These are phyloP conservation scores for Hoplostethus atlanticus DNA, from an alignment of 2,797 vertebrate species.

Conservation along the genomic window DNA sequence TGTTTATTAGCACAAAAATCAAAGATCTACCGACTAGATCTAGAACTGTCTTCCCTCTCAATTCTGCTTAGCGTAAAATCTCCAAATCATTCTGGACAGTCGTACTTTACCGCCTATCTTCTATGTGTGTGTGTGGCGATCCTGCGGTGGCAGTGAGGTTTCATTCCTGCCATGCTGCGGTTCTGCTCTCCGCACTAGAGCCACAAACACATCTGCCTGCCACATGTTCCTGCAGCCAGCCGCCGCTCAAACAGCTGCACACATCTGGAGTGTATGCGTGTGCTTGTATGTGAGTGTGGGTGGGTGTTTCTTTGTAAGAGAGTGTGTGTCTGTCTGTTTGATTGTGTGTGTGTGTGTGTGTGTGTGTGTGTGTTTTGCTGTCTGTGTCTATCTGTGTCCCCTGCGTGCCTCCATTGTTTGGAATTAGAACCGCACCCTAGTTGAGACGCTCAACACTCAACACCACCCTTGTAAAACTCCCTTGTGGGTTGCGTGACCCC, in stretches of 20 bases:
- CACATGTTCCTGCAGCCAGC: conserved; percentile 69
- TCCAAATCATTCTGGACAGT: conserved; percentile 13
- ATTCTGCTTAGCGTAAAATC: not conserved
- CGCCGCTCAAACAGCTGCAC: conserved; percentile 43
- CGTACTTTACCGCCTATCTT: conserved; percentile 24
- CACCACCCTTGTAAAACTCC: conserved; percentile 35
- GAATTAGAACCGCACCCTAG: conserved; percentile 51
- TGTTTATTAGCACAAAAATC: not conserved
- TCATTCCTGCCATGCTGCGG: conserved; percentile 39
- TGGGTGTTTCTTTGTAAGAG: conserved; percentile 27
- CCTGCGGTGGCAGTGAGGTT: conserved; percentile 24
- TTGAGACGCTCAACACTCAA: conserved; percentile 35
- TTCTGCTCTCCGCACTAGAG: conserved; percentile 32
- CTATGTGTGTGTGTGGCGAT: conserved; percentile 35
- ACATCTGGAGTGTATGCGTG: conserved; percentile 44
- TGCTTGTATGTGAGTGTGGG: conserved; percentile 21
- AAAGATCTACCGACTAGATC: not conserved
- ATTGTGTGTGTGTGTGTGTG: conserved; percentile 16
- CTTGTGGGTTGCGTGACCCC: conserved; percentile 37
- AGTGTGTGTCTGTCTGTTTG: conserved; percentile 5
- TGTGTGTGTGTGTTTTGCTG: conserved; percentile 19
- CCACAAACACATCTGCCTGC: conserved; percentile 67
- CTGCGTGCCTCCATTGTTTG: conserved; percentile 26
- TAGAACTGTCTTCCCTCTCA: not conserved
- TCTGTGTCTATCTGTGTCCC: conserved; percentile 38